Evolutionary conservation across 1,140 invertebrate genomes (phyloP).

Genomic region (Mamestra configurata): DNA sequence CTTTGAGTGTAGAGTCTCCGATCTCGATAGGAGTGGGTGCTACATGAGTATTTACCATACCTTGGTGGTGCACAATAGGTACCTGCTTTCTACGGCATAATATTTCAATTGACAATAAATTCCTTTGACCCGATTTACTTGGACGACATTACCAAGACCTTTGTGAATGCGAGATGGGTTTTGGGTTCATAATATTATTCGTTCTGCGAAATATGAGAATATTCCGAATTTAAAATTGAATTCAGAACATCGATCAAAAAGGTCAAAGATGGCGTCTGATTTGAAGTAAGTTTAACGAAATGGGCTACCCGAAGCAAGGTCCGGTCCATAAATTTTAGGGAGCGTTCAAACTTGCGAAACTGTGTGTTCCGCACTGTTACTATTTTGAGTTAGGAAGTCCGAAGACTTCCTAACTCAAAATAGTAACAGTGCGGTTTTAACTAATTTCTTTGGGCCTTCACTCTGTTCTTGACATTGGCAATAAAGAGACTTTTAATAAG

Average conservation of each 20-base stretch:
- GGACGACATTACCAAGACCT: not conserved
- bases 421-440: not conserved
- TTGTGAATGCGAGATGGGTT: conserved; percentile 5
- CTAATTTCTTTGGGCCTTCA: not conserved
- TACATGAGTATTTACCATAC: too few species aligned
- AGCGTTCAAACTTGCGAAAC: not conserved
- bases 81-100: not conserved
- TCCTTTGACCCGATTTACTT: conserved; percentile 9
- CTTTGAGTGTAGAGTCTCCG: too few species aligned
- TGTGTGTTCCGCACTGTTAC: not conserved
- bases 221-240: conserved; percentile 34
- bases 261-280: too few species aligned
- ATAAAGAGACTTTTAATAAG: conserved; percentile 1
- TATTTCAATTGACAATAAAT: conserved; percentile 20
- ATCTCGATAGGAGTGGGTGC: too few species aligned
- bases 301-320: not conserved
- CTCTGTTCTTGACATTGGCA: not conserved
- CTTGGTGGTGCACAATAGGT: not conserved
- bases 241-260: conserved; percentile 21
- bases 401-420: not conserved
- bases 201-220: conserved; percentile 15
- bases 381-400: not conserved
- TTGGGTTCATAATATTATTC: conserved; percentile 11
- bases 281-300: not conserved
- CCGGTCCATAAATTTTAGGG: not conserved